Percentiles rank a stretch among this genome's conserved stretches.
Evolutionary conservation across 2,888 invertebrate genomes (phyloP).

Genomic region (Hartigia nigra): DNA sequence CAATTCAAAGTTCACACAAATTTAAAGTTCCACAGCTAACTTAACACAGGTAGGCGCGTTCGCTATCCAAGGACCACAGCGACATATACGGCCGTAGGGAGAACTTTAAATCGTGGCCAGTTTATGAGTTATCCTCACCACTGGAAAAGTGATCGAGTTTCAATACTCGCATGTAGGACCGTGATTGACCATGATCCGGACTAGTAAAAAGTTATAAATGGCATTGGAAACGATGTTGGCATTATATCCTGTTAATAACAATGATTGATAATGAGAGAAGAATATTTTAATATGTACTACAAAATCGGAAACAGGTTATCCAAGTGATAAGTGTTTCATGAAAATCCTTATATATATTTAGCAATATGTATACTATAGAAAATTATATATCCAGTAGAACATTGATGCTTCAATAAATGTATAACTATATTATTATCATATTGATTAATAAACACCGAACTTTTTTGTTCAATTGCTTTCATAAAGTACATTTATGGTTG

Average conservation of each 20-base stretch:
- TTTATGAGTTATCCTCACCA: no score
- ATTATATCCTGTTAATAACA: not conserved
- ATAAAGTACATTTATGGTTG: not conserved
- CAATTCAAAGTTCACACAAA: no score
- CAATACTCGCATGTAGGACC: no score
- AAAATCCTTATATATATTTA: not conserved
- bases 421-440: not conserved
- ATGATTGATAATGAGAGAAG: not conserved
- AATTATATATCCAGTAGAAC: not conserved
- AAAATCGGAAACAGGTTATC: not conserved
- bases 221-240: no score
- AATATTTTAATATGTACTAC: not conserved
- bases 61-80: no score
- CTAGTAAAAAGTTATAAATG: no score
- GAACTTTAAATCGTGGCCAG: no score
- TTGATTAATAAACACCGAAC: not conserved
- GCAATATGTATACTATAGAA: not conserved
- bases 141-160: no score
- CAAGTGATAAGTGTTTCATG: not conserved
- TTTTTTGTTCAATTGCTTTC: not conserved
- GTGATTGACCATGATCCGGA: not conserved
- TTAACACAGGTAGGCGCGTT: no score
- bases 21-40: no score
- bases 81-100: no score
- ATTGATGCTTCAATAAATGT: not conserved